Evolutionary conservation across 2,113 vertebrate species (phyloP).

Genomic region (Pseudopodoces humilis): DNA sequence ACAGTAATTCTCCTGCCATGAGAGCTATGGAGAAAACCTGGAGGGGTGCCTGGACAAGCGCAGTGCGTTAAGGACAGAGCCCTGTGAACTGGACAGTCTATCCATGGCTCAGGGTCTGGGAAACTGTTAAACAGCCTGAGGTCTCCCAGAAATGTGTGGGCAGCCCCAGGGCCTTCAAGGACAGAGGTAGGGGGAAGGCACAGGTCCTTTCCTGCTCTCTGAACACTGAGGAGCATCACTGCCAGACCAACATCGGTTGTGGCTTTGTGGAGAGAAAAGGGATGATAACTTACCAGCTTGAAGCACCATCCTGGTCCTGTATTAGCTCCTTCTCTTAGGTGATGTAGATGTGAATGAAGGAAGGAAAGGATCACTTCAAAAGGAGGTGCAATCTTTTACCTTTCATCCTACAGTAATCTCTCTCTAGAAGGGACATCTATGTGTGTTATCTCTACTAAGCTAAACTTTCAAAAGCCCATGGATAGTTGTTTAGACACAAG

Average conservation of each 20-base stretch:
- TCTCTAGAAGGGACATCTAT: too few relatives aligned
- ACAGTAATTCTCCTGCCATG: not conserved
- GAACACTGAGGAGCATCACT: not conserved
- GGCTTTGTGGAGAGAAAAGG: not conserved
- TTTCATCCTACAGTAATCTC: not conserved
- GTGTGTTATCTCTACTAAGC: not conserved
- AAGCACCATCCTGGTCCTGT: not conserved
- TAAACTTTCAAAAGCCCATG: not conserved
- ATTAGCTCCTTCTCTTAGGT: not conserved
- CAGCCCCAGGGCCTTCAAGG: too few relatives aligned
- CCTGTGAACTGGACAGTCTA: not conserved
- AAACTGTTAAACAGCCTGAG: not conserved
- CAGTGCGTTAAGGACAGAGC: not conserved
- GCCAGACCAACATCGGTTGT: accelerated
- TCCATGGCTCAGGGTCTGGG: not conserved
- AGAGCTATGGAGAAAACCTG: not conserved
- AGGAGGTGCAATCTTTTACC: not conserved
- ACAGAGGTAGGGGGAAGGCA: not conserved
- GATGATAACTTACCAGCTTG: not conserved
- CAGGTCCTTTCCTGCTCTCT: not conserved
- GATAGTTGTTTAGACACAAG: not conserved
- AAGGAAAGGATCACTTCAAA: not conserved
- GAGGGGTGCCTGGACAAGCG: not conserved
- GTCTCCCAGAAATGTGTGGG: not conserved
- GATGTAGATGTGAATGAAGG: not conserved